Conservation (phyloP, 37 sponge, comb jelly and placozoan species). For the Cliona cf. orientalis region DNA sequence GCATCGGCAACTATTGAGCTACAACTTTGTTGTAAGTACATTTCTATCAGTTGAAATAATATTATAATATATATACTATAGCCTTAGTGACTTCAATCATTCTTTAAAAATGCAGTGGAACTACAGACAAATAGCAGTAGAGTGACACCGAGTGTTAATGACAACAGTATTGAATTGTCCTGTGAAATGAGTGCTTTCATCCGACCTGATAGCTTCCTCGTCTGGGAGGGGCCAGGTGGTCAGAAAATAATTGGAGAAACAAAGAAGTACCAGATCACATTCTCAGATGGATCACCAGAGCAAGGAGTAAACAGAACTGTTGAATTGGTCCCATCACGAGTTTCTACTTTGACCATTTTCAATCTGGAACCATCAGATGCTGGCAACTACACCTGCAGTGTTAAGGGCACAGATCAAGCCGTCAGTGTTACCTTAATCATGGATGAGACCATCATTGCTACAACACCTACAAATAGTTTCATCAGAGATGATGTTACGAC, state of each 20-base stretch:
- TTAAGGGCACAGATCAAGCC: background rate
- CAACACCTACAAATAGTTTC: no score
- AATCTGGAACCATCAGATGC: background rate
- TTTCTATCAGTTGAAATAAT: background rate
- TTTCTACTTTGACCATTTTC: background rate
- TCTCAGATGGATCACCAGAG: background rate
- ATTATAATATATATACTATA: background rate
- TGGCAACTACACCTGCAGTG: background rate
- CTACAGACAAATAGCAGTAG: background rate
- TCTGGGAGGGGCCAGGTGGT: background rate
- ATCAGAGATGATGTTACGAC: no score
- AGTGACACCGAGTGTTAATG: background rate
- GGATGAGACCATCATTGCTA: no score
- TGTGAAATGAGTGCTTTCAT: conserved; percentile 16
- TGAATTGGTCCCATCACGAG: background rate
- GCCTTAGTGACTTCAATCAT: background rate
- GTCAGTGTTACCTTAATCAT: background rate
- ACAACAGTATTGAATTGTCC: background rate
- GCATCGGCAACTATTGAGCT: background rate
- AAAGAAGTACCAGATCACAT: background rate
- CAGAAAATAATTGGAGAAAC: background rate
- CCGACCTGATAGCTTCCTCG: background rate
- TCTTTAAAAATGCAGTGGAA: background rate
- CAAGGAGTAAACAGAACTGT: background rate
- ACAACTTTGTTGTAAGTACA: background rate